Evolutionary conservation across 2,797 vertebrate genomes (phyloP).

Genomic region (Centroberyx gerrardi): DNA sequence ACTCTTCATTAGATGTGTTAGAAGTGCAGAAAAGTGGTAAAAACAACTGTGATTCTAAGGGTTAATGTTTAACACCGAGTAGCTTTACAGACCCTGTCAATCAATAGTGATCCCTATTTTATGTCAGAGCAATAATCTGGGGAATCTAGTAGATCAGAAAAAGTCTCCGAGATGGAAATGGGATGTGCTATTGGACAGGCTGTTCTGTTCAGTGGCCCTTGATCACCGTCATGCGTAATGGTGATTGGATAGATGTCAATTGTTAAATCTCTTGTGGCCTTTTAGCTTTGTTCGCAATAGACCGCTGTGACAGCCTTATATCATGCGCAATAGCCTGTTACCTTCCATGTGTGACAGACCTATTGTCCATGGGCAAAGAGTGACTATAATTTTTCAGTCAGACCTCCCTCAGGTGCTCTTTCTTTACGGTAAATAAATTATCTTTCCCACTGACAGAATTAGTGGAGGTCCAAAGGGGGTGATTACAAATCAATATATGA

Average conservation of each 20-base stretch:
- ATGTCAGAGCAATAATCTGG: slow-evolving; percentile 28
- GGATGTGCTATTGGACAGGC: slow-evolving; percentile 45
- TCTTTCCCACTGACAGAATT: too few relatives aligned
- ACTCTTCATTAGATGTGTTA: too few relatives aligned
- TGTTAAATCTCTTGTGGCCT: slow-evolving; percentile 52
- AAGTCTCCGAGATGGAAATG: slow-evolving; percentile 33
- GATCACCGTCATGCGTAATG: slow-evolving; percentile 50
- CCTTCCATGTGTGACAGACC: background rate
- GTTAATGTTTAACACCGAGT: slow-evolving; percentile 18
- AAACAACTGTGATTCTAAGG: background rate
- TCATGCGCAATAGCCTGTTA: background rate
- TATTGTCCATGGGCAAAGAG: background rate
- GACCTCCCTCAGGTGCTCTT: background rate
- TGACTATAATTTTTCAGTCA: background rate
- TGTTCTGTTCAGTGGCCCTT: slow-evolving; percentile 56
- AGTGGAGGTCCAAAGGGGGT: too few relatives aligned
- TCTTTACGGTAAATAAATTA: background rate
- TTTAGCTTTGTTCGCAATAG: slow-evolving; percentile 31
- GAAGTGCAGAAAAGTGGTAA: background rate
- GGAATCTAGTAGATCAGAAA: background rate
- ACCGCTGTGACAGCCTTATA: slow-evolving; percentile 19
- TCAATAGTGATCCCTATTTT: slow-evolving; percentile 31
- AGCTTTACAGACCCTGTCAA: slow-evolving; percentile 2
- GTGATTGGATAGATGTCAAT: slow-evolving; percentile 51
- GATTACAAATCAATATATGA: too few relatives aligned